These are phyloP conservation scores for Subanguina moxae DNA, from an alignment of 1,140 invertebrate species.

Conservation along the genomic window DNA sequence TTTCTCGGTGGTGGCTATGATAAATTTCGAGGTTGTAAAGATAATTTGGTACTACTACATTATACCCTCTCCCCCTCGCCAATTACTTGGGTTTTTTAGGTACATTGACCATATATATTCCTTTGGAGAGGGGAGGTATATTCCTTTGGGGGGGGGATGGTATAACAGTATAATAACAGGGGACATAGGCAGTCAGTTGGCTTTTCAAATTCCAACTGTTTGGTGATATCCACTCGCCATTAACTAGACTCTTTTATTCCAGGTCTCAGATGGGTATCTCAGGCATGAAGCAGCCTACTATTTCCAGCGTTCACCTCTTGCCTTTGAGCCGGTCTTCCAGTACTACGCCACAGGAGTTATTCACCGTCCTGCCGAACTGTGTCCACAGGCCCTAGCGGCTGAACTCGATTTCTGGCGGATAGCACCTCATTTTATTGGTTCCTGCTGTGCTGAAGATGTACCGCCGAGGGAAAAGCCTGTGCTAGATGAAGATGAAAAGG, in stretches of 20 bases:
- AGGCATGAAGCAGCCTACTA: conserved; percentile 44
- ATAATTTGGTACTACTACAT: neutral
- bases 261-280: conserved; percentile 56
- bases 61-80: too few species aligned
- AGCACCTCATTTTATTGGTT: conserved; percentile 50
- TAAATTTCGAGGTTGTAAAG: too few species aligned
- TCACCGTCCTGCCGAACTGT: conserved; percentile 54
- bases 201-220: neutral
- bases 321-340: conserved; percentile 55
- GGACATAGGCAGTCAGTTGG: too few species aligned
- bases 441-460: conserved; percentile 49
- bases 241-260: conserved; percentile 11
- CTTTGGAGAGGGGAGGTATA: too few species aligned
- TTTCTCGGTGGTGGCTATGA: neutral
- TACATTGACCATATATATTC: too few species aligned
- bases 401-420: conserved; percentile 58
- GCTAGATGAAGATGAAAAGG: neutral
- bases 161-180: too few species aligned
- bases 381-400: conserved; percentile 52
- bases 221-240: too few species aligned
- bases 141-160: too few species aligned
- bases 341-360: conserved; percentile 57
- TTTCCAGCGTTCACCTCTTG: conserved; percentile 54
- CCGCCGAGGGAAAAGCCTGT: neutral
- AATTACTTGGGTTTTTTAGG: too few species aligned